Evolutionary conservation across 2,113 vertebrate genomes (phyloP).

Genomic region (Illadopsis cleaveri): DNA sequence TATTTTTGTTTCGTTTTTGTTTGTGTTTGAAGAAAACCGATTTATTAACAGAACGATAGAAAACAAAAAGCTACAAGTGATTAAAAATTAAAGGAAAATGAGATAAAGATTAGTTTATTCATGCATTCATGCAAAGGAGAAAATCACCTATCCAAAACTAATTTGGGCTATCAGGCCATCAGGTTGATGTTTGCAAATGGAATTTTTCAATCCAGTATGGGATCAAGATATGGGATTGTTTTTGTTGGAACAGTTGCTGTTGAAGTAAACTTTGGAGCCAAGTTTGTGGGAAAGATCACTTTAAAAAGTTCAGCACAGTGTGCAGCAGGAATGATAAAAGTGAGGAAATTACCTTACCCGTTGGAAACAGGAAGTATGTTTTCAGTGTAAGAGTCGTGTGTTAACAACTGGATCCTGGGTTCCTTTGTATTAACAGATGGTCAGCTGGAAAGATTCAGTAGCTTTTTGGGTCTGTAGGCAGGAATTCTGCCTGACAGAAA

Average conservation of each 20-base stretch:
- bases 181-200: neutral
- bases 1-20: neutral
- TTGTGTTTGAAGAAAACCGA: neutral
- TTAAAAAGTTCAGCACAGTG: neutral
- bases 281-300: slow-evolving; percentile 24
- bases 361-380: slow-evolving; percentile 53
- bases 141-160: neutral
- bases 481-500: neutral
- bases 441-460: slow-evolving; percentile 2
- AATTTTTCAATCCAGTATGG: neutral
- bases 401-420: neutral
- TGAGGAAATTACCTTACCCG: slow-evolving; percentile 30
- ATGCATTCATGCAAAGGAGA: neutral
- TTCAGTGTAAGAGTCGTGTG: neutral
- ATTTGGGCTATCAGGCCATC: neutral
- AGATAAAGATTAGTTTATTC: neutral
- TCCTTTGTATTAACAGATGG: slow-evolving; percentile 50
- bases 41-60: neutral
- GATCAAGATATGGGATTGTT: neutral
- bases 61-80: neutral
- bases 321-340: slow-evolving; percentile 19
- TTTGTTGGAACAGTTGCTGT: slow-evolving; percentile 20
- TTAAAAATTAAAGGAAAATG: neutral
- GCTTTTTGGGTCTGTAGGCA: neutral
- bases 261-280: neutral